These are phyloP conservation scores for Andrena hattorfiana DNA, from an alignment of 2,888 invertebrate genomes.

Conservation along the genomic window DNA sequence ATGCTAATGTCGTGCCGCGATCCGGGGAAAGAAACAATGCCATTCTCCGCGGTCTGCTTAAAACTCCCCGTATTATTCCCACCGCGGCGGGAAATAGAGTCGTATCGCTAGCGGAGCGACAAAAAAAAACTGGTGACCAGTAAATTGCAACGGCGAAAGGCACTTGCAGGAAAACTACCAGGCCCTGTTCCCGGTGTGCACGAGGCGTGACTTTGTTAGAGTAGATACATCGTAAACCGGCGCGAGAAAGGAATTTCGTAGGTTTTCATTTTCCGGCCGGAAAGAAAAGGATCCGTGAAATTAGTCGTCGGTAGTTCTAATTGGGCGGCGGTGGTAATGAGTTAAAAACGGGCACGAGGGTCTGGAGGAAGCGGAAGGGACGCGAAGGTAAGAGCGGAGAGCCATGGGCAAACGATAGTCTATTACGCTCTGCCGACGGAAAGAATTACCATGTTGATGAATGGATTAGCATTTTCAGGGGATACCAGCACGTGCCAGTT, in stretches of 20 bases:
- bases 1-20: constrained; percentile 56
- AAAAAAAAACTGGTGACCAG: not conserved
- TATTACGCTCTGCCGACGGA: constrained; percentile 45
- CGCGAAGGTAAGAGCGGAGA: constrained; percentile 7
- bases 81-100: not conserved
- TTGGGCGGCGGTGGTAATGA: constrained; percentile 50
- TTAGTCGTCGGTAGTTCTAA: constrained; percentile 52
- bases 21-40: constrained; percentile 50
- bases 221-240: not conserved
- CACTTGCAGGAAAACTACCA: not conserved
- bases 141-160: not conserved
- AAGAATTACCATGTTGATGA: constrained; percentile 57
- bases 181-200: not conserved
- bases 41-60: constrained; percentile 1
- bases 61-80: constrained; percentile 2
- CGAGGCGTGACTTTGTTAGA: constrained; percentile 1
- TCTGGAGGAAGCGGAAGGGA: constrained; percentile 38
- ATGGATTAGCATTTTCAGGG: constrained; percentile 60
- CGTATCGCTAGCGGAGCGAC: not conserved
- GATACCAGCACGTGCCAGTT: constrained; percentile 3
- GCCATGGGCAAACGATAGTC: constrained; percentile 49
- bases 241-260: constrained; percentile 1
- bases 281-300: constrained; percentile 38
- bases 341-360: constrained; percentile 42
- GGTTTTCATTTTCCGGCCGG: constrained; percentile 48